Percentiles rank a stretch among this genome's conserved stretches.
Conservation (phyloP, 2,113 vertebrate species). For the Fregata magnificens region DNA sequence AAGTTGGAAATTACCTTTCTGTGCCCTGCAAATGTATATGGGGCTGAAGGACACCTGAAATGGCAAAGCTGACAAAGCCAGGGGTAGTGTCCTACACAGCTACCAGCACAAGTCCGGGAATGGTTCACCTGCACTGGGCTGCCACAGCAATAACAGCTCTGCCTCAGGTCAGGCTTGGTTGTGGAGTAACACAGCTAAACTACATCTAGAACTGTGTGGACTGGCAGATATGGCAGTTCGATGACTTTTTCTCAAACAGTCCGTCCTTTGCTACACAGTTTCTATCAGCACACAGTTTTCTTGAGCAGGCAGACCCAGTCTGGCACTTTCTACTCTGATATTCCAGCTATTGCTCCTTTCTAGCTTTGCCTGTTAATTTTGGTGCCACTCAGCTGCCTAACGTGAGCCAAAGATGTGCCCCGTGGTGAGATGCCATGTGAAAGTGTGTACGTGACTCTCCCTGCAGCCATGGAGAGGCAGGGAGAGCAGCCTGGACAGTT, state of each 20-base stretch:
- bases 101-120: not conserved
- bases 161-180: not conserved
- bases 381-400: not conserved
- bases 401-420: not conserved
- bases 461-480: not conserved
- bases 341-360: not conserved
- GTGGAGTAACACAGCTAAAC: not conserved
- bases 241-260: not conserved
- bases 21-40: not conserved
- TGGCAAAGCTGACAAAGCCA: not conserved
- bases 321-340: not conserved
- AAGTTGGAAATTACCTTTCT: not conserved
- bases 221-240: rapidly evolving
- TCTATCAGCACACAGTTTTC: not conserved
- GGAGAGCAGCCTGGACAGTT: not conserved
- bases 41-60: not conserved
- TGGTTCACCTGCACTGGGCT: not conserved
- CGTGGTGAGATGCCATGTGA: not conserved
- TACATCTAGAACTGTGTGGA: not conserved
- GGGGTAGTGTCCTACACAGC: not conserved
- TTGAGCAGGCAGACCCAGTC: not conserved
- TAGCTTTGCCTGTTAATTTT: not conserved
- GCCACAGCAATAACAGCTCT: not conserved
- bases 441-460: not conserved
- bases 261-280: not conserved